Evolutionary conservation across 2,888 invertebrate genomes (phyloP).

Genomic region (Pelosia muscerda): DNA sequence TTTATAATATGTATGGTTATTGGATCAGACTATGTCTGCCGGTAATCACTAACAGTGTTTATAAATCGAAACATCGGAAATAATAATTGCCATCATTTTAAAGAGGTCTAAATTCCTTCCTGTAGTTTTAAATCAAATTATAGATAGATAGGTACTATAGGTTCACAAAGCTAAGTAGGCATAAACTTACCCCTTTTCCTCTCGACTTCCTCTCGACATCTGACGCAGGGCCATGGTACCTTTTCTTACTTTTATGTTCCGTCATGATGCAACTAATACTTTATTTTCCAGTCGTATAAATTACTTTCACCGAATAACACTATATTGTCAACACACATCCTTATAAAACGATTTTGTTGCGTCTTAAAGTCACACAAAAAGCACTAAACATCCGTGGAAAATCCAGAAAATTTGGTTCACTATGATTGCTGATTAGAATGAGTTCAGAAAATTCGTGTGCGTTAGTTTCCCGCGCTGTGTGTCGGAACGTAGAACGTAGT

Average conservation of each 20-base stretch:
- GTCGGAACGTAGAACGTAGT: slow-evolving; percentile 37
- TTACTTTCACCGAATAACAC: slow-evolving; percentile 53
- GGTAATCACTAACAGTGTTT: neutral
- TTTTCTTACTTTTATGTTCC: slow-evolving; percentile 58
- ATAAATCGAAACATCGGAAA: neutral
- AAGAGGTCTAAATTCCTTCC: neutral
- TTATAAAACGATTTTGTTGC: slow-evolving; percentile 39
- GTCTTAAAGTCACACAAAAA: slow-evolving; percentile 20
- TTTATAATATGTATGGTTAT: neutral
- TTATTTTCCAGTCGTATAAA: slow-evolving; percentile 34
- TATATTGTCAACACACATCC: slow-evolving; percentile 48
- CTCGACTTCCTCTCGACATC: slow-evolving; percentile 63
- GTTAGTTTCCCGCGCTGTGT: slow-evolving; percentile 54
- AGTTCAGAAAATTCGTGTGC: slow-evolving; percentile 44
- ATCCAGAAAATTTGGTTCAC: slow-evolving; percentile 37
- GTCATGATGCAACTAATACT: slow-evolving; percentile 44
- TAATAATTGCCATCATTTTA: neutral
- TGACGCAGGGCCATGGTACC: slow-evolving; percentile 62
- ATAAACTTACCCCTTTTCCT: slow-evolving; percentile 76
- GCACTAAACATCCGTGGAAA: slow-evolving; percentile 39
- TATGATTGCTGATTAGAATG: slow-evolving; percentile 28
- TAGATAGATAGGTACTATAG: no score
- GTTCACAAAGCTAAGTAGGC: neutral
- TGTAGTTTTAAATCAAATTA: no score
- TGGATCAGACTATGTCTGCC: neutral